These are phyloP conservation scores for Molanna angustata DNA, from an alignment of 2,888 invertebrate species.

Conservation along the genomic window DNA sequence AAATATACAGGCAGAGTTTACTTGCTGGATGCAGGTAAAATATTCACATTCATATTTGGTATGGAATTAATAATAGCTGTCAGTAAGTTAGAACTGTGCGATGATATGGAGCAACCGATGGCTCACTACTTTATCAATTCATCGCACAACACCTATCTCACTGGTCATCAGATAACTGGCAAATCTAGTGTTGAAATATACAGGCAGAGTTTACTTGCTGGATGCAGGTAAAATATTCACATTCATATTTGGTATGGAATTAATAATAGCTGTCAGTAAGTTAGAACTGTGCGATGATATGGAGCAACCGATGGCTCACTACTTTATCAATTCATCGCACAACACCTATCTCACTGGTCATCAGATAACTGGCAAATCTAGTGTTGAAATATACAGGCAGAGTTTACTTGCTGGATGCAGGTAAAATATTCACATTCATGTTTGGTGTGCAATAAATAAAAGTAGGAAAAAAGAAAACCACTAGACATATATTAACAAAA, in stretches of 20 bases:
- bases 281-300: conserved; percentile 92
- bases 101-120: conserved; percentile 95
- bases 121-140: conserved; percentile 98
- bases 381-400: conserved; percentile 95
- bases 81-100: conserved; percentile 84
- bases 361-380: conserved; percentile 93
- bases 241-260: too few species aligned
- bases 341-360: conserved; percentile 97
- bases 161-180: conserved; percentile 95
- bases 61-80: conserved; percentile 88
- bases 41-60: too few species aligned
- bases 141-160: conserved; percentile 96
- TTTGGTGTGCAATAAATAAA: too few species aligned
- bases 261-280: conserved; percentile 85
- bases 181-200: conserved; percentile 97
- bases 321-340: conserved; percentile 98
- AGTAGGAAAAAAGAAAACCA: too few species aligned
- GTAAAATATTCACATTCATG: too few species aligned
- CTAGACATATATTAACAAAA: too few species aligned
- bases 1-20: conserved; percentile 93
- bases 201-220: conserved; percentile 88
- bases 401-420: conserved; percentile 93
- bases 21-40: conserved; percentile 86
- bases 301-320: conserved; percentile 94
- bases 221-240: conserved; percentile 80